Evolutionary conservation across 2,113 vertebrate species (phyloP).

Genomic region (Catharus bicknelli): DNA sequence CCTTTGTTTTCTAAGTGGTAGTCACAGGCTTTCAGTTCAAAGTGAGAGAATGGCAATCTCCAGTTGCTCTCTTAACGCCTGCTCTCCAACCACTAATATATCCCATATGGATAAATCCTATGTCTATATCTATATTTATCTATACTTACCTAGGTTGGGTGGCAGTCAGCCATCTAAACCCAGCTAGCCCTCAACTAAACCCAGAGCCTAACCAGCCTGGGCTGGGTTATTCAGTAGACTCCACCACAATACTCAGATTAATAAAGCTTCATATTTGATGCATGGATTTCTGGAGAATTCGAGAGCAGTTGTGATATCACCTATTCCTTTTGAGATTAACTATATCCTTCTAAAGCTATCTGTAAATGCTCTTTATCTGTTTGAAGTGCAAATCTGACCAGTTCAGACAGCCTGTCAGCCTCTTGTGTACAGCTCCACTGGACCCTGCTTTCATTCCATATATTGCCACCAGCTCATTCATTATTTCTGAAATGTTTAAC

Average conservation of each 20-base stretch:
- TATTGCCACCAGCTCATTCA: background rate
- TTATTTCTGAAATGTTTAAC: background rate
- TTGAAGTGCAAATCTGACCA: background rate
- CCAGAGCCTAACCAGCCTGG: background rate
- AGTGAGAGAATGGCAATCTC: background rate
- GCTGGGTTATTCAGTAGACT: background rate
- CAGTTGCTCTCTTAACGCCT: background rate
- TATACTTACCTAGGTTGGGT: background rate
- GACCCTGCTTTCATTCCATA: background rate
- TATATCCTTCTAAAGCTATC: background rate
- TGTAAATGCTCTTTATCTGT: background rate
- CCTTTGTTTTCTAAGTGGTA: background rate
- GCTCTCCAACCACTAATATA: fast-evolving
- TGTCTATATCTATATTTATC: background rate
- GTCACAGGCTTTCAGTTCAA: background rate
- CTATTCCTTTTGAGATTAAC: background rate
- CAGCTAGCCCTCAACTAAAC: background rate
- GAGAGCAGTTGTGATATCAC: background rate
- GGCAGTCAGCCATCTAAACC: background rate
- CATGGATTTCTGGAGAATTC: background rate
- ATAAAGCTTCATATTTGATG: background rate
- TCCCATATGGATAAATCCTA: background rate
- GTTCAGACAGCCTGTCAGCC: background rate
- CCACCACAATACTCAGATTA: background rate
- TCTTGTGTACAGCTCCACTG: background rate